Evolutionary conservation across 2,888 invertebrate species (phyloP), one percentile per base, ranked within the genome.

Genomic region (Ophonus ardosiacus): DNA sequence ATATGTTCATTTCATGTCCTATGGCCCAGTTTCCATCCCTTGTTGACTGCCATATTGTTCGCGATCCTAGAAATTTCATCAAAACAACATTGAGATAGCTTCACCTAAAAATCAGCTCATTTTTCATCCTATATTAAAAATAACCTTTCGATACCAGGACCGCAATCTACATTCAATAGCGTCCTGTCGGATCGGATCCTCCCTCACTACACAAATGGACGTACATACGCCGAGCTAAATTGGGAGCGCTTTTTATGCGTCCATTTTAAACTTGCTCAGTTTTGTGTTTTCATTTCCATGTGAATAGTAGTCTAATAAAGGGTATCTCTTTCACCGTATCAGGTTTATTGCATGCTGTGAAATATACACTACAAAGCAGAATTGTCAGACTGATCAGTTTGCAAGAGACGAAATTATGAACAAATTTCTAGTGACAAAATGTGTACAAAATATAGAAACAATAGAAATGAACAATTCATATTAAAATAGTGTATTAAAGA

Each of bases 41-140:
- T 79, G 79, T 57, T 79, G 79, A 79, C 79, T 51, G 79, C 59
- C 79, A 79, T 79, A 79, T 79, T 79, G 79, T 79, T 79, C 59
- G 59, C 79, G 79, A 38, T 79, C 79, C 79, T 79, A 79, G 79
- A 79, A 79, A 79, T 79, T 79, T 79, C 79, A 79, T 81, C 81
- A 81, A 63, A 81, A 63, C 63, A 81, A 43, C 65, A 81, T 81
- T 65, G 18, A 65, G 63, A 81, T 81, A 81, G 81, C 65, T 81
- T 81, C 81, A 81, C 81, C 61, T 81, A 81, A 81, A 63, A 63
- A 81, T 81, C 10, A 63, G 81, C 65, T 63, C 65, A 81, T 63
- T 81, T 81, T 81, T 79, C 79, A 79, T 79, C 79, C 79, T 59
- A 79, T 79, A 79, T 79, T 79, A 59, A 79, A 79, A 76, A 76